Base-by-base conservation (phyloP, 2,888 invertebrate genomes). In the Macaria liturata region DNA sequence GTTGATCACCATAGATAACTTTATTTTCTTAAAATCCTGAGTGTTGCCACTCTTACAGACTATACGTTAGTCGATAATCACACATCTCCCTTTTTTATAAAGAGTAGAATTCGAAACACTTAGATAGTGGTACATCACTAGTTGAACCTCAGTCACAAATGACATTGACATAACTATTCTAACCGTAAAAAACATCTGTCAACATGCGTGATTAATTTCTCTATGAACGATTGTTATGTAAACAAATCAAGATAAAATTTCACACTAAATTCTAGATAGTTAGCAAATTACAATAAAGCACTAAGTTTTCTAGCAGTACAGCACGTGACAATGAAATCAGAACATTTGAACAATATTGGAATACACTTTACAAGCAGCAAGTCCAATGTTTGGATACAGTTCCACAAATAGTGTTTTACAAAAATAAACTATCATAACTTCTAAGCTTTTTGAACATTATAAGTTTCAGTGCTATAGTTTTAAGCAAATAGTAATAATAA, bases 1-100 rank as follows among this genome's bases (percentile, higher is more conserved):
- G 34, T 37, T 37, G 34, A 37, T 37, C 59, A 67, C 64, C 67
- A 63, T 4, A 61, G 48, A 37, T 37, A 42, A 65, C 46, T 63
- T 31, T 44, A 31, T 50, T 40, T 42, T 32, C 9, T 40, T 42
- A 47, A n/a, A 32, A n/a, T 37, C 4, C 32, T 46, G 9, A 46
- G 42, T n/a, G 42, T 42, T 42, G 42, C 42, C n/a, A 42, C 42
- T 42, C 42, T 42, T 4, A 42, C 42, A 42, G 8, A 42, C 42
- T 3, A 42, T 37, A 37, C 34, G n/a, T 42, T 42, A 42, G 42
- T 42, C 42, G 4, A 42, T 42, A 42, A 42, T 42, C n/a, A 42
- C 42, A 42, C 42, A 42, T 42, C 42, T 42, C 42, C 42, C n/a
- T 42, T 42, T 42, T 42, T 42, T 42, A 7, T n/a, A 42, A 42